Base-by-base conservation (phyloP, 2,888 invertebrate species). In the Drosophila melanosoma region DNA sequence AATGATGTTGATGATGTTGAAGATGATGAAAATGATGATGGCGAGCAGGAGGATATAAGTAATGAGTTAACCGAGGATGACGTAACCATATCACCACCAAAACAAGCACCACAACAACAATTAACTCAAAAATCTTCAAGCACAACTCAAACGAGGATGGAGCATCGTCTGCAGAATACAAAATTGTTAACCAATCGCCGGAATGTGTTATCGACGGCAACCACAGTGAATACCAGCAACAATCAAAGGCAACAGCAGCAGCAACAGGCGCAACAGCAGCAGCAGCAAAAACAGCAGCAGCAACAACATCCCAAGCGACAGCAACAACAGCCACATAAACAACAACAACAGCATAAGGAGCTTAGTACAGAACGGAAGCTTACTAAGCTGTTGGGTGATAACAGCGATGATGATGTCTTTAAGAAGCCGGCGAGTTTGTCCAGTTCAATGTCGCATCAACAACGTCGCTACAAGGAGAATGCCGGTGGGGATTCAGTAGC, bases 1-100 rank as follows among this genome's bases (percentile, higher is more conserved):
- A 90, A 89, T 10, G 90, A 81, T n/a, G 71, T 79, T 20, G 65
- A 70, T 10, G 56, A 75, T 33, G 88, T 86, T 32, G 61, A 54
- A 3, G 81, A 81, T 36, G 84, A 76, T 32, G 32, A 20, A 5
- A 29, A 87, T 32, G 61, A 54, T 32, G 20, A 52, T 17, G 52
- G 32, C 20, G 89, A 89, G 42, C 80, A 89, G 23, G 91, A 89
- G 10, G 90, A 81, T 17, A 70, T 79, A 20, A 67, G 70, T 17
- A 58, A 76, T 29, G 90, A 87, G 5, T 53, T 81, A 29, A 68
- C 76, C 7, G 82, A 82, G 32, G 81, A 82, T 11, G 81, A 80
- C 42, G 67, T 69, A 20, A 58, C 38, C 59, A 65, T 65, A 60
- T 75, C 76, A 69, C 45, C 68, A 38, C n/a, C 52, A 59, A 5